Percentiles rank a stretch among this genome's conserved stretches.
These are phyloP conservation scores for Corvus cornix DNA, from an alignment of 2,113 vertebrate species.

Conservation along the genomic window DNA sequence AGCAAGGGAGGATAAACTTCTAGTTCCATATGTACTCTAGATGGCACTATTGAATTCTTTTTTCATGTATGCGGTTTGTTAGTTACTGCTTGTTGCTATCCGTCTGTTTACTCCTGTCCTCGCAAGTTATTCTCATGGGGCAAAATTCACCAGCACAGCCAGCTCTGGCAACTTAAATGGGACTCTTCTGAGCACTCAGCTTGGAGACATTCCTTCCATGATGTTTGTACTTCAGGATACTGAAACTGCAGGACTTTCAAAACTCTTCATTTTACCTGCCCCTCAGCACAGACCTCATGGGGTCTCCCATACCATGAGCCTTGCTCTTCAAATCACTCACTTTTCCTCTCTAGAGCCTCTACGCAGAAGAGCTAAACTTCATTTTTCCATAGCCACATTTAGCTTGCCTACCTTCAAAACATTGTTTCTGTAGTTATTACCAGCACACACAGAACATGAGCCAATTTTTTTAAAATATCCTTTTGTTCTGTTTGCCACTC, in stretches of 20 bases:
- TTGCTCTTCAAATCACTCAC: background rate
- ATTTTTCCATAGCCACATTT: background rate
- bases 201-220: background rate
- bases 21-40: slow-evolving; percentile 20
- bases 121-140: background rate
- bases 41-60: slow-evolving; percentile 52
- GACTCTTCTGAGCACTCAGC: background rate
- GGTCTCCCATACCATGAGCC: fast-evolving
- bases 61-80: background rate
- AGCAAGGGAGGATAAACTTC: background rate
- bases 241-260: background rate
- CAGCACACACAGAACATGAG: background rate
- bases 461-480: fast-evolving
- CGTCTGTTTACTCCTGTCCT: background rate
- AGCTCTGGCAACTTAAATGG: background rate
- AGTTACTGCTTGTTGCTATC: background rate
- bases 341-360: background rate
- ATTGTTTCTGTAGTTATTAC: background rate
- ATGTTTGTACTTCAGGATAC: background rate
- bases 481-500: background rate
- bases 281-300: background rate
- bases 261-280: background rate
- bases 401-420: background rate
- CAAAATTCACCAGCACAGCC: background rate
- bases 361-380: background rate